phyloP scores from a whole-genome alignment of 2,113 vertebrate genomes.

The Aldabrachelys gigantea region DNA sequence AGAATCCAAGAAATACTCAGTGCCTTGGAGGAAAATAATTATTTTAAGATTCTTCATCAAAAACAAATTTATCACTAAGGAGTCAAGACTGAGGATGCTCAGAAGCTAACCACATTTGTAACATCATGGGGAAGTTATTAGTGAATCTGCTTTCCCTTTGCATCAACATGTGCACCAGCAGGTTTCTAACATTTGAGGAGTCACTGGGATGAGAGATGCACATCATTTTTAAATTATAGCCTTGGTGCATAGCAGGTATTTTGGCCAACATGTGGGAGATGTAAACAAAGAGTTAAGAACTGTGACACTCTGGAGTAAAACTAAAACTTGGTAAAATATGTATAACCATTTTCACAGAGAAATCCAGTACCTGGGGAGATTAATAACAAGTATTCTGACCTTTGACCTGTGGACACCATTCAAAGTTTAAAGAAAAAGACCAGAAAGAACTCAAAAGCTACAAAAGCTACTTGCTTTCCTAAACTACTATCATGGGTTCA shows the following conservation, averaged over 20 bases:
- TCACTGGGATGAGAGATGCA: background rate
- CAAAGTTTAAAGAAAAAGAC: background rate
- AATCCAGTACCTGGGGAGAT: background rate
- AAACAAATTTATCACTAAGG: constrained; percentile 5
- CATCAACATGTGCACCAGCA: background rate
- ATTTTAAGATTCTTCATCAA: background rate
- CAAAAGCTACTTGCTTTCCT: background rate
- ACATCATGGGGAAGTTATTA: background rate
- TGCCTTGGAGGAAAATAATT: background rate
- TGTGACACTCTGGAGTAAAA: background rate
- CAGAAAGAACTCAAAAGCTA: background rate
- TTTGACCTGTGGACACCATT: background rate
- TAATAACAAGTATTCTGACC: background rate
- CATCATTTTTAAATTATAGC: constrained; percentile 18
- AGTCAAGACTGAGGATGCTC: background rate
- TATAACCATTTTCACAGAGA: background rate
- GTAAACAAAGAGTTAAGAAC: constrained; percentile 9
- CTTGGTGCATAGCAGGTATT: background rate
- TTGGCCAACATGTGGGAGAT: background rate
- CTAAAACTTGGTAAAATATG: background rate
- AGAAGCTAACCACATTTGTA: constrained; percentile 31
- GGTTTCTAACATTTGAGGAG: constrained; percentile 2
- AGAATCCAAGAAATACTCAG: background rate
- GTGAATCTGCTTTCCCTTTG: background rate
- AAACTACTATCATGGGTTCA: background rate